These are phyloP conservation scores for Platerodrilus igneus DNA, from an alignment of 2,888 invertebrate species.

Conservation along the genomic window DNA sequence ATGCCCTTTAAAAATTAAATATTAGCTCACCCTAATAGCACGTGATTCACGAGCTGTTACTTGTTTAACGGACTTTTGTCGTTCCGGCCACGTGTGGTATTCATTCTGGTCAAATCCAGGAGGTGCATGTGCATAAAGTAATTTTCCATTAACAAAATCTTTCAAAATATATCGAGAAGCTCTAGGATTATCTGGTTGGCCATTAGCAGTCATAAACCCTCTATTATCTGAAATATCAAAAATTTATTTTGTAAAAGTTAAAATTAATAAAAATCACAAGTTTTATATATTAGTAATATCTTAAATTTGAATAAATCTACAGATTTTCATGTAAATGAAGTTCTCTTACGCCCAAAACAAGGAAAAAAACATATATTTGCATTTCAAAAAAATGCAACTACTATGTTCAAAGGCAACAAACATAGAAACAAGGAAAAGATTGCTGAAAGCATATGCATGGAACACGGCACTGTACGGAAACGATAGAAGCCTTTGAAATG, in stretches of 20 bases:
- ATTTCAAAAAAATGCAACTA: too few species aligned
- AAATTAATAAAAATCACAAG: neutral
- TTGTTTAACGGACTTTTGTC: constrained; percentile 45
- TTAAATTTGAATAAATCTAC: too few species aligned
- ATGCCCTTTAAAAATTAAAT: neutral
- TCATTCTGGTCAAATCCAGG: constrained; percentile 61
- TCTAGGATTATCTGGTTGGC: constrained; percentile 90
- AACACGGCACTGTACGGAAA: too few species aligned
- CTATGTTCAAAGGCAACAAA: too few species aligned
- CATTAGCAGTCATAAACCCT: constrained; percentile 95
- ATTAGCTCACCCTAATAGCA: constrained; percentile 51
- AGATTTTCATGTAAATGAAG: too few species aligned
- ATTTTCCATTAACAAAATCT: constrained; percentile 82
- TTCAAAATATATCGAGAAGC: constrained; percentile 87
- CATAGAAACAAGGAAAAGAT: too few species aligned
- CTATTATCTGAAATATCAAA: constrained; percentile 65
- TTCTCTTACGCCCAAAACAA: neutral
- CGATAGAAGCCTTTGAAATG: too few species aligned
- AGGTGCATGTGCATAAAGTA: constrained; percentile 80
- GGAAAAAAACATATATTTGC: too few species aligned
- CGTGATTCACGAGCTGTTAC: constrained; percentile 53
- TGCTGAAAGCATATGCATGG: too few species aligned
- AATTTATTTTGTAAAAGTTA: neutral
- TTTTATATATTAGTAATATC: too few species aligned
- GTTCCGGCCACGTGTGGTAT: constrained; percentile 57